Evolutionary conservation across 2,888 invertebrate genomes (phyloP), one percentile per base, ranked within the genome.

Genomic region (Melanostoma scalare): DNA sequence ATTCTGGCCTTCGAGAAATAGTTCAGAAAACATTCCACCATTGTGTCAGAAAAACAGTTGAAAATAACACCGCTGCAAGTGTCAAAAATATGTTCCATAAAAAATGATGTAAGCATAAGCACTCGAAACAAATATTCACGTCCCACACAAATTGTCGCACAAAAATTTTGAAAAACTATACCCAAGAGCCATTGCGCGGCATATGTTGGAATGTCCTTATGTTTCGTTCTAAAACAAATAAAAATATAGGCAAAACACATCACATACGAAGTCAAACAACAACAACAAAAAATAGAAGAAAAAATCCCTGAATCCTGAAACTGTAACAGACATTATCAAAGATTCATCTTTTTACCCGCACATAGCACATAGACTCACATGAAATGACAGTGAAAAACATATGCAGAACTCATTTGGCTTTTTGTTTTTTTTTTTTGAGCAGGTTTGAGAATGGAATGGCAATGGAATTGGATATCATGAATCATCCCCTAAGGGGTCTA

Each of bases 391-490:
- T 63, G 50, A 63, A 65, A 71, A 55, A 61, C 77, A 73, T 82
- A 77, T 77, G 77, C 81, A 72, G 38, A 81, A 80, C 63, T 80
- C 80, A 80, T 75, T 71, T 71, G 69, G 10, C 36, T n/a, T 63
- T 73, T 46, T 36, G 40, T 30, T 55, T 20, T 48, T 63, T 20
- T 44, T 46, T 33, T 46, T 8, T 46, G 35, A 46, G 10, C 4
- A 20, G 30, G 30, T 20, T 30, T 48, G n/a, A 46, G 68, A 63
- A 63, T 52, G 65, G 56, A 75, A 80, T 80, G 80, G 81, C 72
- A 82, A 77, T 82, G 82, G 82, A 82, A 82, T 82, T 82, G 82
- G 73, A 69, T 82, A 82, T 77, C 77, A 73, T 82, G 77, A 73
- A 77, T 82, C 81, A 77, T 72, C 72, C 82, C 82, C 46, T 31